Evolutionary conservation across 2,888 invertebrate species (phyloP).

Genomic region (Drosophila seclusa): DNA sequence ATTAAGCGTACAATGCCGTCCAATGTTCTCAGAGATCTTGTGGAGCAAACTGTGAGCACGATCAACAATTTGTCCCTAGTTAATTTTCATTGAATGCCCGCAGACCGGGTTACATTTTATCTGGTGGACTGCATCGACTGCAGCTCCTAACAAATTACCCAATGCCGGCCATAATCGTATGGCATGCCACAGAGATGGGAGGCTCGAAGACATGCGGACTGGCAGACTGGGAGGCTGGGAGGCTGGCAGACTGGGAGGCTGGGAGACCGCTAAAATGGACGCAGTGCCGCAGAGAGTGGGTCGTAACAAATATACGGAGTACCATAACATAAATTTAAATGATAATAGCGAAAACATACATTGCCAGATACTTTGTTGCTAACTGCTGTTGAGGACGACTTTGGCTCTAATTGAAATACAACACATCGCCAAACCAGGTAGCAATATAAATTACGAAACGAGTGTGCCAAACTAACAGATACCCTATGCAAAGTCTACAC

Average conservation of each 20-base stretch:
- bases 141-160: slow-evolving; percentile 56
- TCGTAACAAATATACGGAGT: slow-evolving; percentile 59
- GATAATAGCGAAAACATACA: slow-evolving; percentile 78
- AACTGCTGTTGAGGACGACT: slow-evolving; percentile 73
- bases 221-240: not conserved
- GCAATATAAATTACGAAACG: not conserved
- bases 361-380: slow-evolving; percentile 78
- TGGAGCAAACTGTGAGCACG: slow-evolving; percentile 10
- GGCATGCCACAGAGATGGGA: slow-evolving; percentile 25
- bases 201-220: not conserved
- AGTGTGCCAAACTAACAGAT: not conserved
- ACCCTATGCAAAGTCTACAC: not conserved
- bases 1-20: slow-evolving; percentile 48
- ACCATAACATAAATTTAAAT: slow-evolving; percentile 77
- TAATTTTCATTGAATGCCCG: slow-evolving; percentile 54
- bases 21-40: slow-evolving; percentile 19
- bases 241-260: slow-evolving; percentile 1
- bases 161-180: slow-evolving; percentile 53
- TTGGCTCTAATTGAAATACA: slow-evolving; percentile 77
- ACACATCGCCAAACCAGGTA: slow-evolving; percentile 46
- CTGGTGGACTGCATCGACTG: slow-evolving; percentile 39
- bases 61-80: slow-evolving; percentile 66
- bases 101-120: slow-evolving; percentile 44
- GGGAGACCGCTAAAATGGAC: slow-evolving; percentile 1
- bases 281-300: slow-evolving; percentile 29